Evolutionary conservation across 2,797 vertebrate species (phyloP), one percentile per base, ranked within the genome.

Genomic region (Lophius americanus): DNA sequence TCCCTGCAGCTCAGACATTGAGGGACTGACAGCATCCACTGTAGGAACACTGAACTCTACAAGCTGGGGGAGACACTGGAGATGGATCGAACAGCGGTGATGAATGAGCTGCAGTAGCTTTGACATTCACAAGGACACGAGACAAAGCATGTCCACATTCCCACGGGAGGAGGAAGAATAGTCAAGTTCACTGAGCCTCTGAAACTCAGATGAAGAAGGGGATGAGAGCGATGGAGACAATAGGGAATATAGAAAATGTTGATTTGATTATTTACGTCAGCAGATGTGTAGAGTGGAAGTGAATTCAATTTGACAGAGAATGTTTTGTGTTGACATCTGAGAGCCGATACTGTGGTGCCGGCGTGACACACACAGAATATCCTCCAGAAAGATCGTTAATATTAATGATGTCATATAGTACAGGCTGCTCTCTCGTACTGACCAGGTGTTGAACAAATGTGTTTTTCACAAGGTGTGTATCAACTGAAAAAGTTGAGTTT

Each of bases 91-190:
- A 3, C 7, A 9, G 4, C 12, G 54, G 63, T 65, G 67, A 79
- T 71, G 67, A 68, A 74, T 63, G 67, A 66, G 74, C 54, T 43
- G 49, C 63, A 51, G 57, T 2, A 11, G 60, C 58, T 43, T 4
- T 56, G 73, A 82, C 73, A 58, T 82, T 76, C 73, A 76, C 55
- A 70, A 76, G 73, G 73, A 64, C 69, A 7, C n/a, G 44, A 75
- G 42, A 72, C 49, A 53, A 69, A 68, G 55, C 43, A 3, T 60
- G 46, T 43, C 60, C 42, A 14, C 3, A 6, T 51, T 10, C 54
- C 55, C 47, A 48, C 4, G 23, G 51, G 33, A 62, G 49, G 55
- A 56, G 9, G 57, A 75, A 4, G 11, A 72, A 7, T 46, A 46
- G 44, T 39, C 37, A 4, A 44, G 42, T 49, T 57, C 56, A 53